A percentile compares a stretch with the other conserved stretches of the same genome.
These are phyloP conservation scores for Apeltes quadracus DNA, from an alignment of 2,113 vertebrate genomes.

Conservation along the genomic window DNA sequence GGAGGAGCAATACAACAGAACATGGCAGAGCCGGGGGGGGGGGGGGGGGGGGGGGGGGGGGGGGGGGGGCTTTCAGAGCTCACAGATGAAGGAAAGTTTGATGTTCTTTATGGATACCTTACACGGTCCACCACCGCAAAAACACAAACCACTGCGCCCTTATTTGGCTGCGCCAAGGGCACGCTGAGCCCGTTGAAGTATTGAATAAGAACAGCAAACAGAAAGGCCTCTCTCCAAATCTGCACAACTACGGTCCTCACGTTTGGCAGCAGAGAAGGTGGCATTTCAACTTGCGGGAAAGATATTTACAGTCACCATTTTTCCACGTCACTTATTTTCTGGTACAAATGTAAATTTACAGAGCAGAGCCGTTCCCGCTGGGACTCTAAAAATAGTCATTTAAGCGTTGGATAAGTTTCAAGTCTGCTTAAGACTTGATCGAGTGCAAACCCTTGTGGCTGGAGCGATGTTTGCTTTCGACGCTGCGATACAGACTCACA, in stretches of 20 bases:
- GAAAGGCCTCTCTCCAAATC: slow-evolving; percentile 43
- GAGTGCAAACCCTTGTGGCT: background rate
- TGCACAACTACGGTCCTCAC: slow-evolving; percentile 31
- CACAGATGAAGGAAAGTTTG: slow-evolving; percentile 66
- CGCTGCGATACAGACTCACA: slow-evolving; percentile 81
- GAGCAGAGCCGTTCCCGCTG: background rate
- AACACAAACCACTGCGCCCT: slow-evolving; percentile 60
- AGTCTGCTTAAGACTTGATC: background rate
- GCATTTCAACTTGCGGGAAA: slow-evolving; percentile 5
- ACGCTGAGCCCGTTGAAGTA: slow-evolving; percentile 53
- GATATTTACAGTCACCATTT: slow-evolving; percentile 8
- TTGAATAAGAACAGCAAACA: slow-evolving; percentile 66
- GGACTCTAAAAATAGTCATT: background rate
- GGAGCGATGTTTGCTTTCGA: slow-evolving; percentile 37
- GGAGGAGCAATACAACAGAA: slow-evolving; percentile 58
- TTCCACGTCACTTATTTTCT: slow-evolving; percentile 1
- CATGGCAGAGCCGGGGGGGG: slow-evolving; percentile 47
- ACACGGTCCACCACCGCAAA: slow-evolving; percentile 56
- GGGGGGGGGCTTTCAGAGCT: slow-evolving; percentile 69
- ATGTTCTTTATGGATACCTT: slow-evolving; percentile 73
- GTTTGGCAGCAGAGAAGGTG: slow-evolving; percentile 23
- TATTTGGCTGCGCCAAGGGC: slow-evolving; percentile 68
- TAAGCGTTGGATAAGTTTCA: background rate
- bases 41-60: too few relatives aligned
- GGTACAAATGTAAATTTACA: background rate